These are phyloP conservation scores for Aspidoscelis tigris DNA, from an alignment of 2,113 vertebrate species.

Conservation along the genomic window DNA sequence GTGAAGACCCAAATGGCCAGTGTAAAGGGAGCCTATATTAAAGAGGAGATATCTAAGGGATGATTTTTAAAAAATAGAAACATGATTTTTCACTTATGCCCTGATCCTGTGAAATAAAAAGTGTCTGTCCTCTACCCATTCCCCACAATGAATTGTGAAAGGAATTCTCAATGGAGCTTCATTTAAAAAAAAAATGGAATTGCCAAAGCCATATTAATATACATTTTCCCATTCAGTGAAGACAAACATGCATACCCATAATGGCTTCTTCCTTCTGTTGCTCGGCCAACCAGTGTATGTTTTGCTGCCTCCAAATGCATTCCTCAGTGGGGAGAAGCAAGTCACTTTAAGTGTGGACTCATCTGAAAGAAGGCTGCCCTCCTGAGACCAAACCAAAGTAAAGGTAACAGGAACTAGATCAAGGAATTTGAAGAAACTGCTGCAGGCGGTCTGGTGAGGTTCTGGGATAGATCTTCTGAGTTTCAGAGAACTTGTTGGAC, in stretches of 20 bases:
- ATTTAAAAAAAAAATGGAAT: background rate
- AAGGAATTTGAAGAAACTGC: background rate
- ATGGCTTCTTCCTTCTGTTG: too few species aligned
- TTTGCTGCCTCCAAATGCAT: too few species aligned
- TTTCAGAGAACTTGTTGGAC: too few species aligned
- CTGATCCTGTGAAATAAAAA: background rate
- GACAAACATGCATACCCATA: background rate
- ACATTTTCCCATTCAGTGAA: slow-evolving; percentile 22
- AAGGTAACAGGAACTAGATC: too few species aligned
- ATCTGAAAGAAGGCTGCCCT: background rate
- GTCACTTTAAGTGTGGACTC: background rate
- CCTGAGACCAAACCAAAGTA: too few species aligned
- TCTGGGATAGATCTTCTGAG: too few species aligned
- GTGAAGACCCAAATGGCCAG: too few species aligned
- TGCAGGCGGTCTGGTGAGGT: too few species aligned
- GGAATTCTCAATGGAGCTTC: background rate
- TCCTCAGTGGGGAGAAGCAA: too few species aligned
- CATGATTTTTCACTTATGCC: background rate
- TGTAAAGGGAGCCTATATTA: too few species aligned
- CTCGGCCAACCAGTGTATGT: too few species aligned
- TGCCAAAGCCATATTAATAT: background rate
- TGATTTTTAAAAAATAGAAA: background rate
- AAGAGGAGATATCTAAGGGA: background rate
- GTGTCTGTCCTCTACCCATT: background rate
- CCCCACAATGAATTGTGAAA: background rate